These are phyloP conservation scores for Thryonomys swinderianus DNA, from an alignment of 2,113 vertebrate genomes.

Conservation along the genomic window DNA sequence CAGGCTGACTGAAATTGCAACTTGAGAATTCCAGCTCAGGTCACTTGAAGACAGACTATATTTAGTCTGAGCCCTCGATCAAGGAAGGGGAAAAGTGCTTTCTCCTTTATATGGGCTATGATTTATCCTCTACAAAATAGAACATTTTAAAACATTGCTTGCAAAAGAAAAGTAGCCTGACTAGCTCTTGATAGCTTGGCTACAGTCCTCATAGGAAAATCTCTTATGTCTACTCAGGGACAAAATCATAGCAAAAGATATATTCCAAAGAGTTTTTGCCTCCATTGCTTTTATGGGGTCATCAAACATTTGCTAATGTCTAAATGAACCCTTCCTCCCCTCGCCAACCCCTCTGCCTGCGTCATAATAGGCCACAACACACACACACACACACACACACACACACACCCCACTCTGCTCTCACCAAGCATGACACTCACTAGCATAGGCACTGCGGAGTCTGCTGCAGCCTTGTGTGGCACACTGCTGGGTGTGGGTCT, in stretches of 20 bases:
- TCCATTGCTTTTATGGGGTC: not conserved
- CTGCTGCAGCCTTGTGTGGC: not conserved
- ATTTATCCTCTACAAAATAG: constrained; percentile 7
- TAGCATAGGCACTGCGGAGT: not conserved
- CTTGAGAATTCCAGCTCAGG: not conserved
- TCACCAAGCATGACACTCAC: constrained; percentile 1
- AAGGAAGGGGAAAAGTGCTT: not conserved
- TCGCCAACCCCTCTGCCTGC: not conserved
- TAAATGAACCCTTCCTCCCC: not conserved
- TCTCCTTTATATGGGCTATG: not conserved
- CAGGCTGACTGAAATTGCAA: not conserved
- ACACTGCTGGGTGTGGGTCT: not conserved
- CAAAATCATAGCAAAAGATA: not conserved
- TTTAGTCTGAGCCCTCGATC: not conserved
- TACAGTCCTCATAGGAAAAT: not conserved
- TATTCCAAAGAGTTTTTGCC: not conserved
- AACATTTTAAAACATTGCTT: not conserved
- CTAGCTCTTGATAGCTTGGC: not conserved
- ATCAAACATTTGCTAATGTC: constrained; percentile 35
- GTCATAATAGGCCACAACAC: not conserved
- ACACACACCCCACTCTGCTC: not conserved
- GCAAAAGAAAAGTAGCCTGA: constrained; percentile 51
- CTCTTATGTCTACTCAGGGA: not conserved
- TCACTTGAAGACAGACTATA: not conserved
- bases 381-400: not conserved